These are phyloP conservation scores for Noturus placidus DNA, from an alignment of 2,113 vertebrate species.

Conservation along the genomic window DNA sequence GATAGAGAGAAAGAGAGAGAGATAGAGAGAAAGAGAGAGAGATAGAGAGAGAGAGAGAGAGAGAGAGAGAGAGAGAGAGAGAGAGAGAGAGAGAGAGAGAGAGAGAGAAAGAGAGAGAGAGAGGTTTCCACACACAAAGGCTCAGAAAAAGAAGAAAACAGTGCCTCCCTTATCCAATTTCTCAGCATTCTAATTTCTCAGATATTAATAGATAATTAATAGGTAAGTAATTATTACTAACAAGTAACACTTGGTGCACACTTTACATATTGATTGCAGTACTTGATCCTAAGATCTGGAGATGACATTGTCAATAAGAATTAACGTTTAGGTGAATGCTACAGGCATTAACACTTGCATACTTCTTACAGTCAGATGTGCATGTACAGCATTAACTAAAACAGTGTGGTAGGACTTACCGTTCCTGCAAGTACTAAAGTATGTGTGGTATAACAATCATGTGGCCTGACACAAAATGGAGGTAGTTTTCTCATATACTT, in stretches of 20 bases:
- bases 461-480: no score
- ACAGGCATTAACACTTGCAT: background rate
- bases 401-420: background rate
- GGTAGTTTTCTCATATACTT: no score
- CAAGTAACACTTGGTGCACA: background rate
- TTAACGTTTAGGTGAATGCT: background rate
- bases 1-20: no score
- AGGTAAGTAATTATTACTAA: background rate
- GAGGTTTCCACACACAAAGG: background rate
- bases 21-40: no score
- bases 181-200: background rate
- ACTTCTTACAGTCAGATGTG: background rate
- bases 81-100: no score
- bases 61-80: no score
- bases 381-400: background rate
- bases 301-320: background rate
- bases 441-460: background rate
- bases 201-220: background rate
- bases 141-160: background rate
- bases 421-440: background rate
- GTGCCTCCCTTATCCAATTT: no score
- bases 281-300: background rate
- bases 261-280: background rate
- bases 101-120: no score
- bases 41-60: no score